Evolutionary conservation across 2,888 invertebrate genomes (phyloP), one percentile per base, ranked within the genome.

Genomic region (Acleris holmiana): DNA sequence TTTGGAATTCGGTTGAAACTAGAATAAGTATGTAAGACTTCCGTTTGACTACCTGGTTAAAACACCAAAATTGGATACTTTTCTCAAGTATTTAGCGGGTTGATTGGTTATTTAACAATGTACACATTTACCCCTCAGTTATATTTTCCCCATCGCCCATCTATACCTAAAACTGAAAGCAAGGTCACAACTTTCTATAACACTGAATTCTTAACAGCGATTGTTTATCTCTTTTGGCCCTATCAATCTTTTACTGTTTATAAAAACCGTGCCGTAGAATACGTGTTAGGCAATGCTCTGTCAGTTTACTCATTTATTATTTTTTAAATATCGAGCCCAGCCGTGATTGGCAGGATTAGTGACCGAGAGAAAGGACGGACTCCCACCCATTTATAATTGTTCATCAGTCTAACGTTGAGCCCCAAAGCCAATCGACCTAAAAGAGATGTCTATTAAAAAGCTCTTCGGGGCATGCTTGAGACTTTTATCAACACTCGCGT

Each of bases 311-410:
- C 29, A 21, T 64, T 53, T 44, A 19, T 17, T 48, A 19, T n/a
- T 48, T 54, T 53, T 40, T 50, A 62, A 62, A 57, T 57, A 57
- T 35, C 51, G 46, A 53, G 25, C 47, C 15, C 19, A 47, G 46
- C 47, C 23, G 44, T 64, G 64, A 64, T 64, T 64, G 63, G 48
- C 47, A 47, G 53, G 57, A 48, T 59, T 64, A 53, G 41, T 25
- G 58, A 59, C 47, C 23, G 5, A 40, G 53, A 48, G 40, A 53
- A 15, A 40, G 57, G 29, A 19, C 51, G 29, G 40, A 13, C 48
- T 46, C 19, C 53, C 19, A 17, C 41, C 64, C 53, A 54, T 59
- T 63, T 64, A 54, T 64, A 64, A 64, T 64, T 64, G 64, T 59
- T 58, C 63, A 53, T 58, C 57, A 58, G 63, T 51, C 57, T 47